Percentiles rank a stretch among this genome's conserved stretches.
These are phyloP conservation scores for Meleagris gallopavo DNA, from an alignment of 2,113 vertebrate species.

Conservation along the genomic window DNA sequence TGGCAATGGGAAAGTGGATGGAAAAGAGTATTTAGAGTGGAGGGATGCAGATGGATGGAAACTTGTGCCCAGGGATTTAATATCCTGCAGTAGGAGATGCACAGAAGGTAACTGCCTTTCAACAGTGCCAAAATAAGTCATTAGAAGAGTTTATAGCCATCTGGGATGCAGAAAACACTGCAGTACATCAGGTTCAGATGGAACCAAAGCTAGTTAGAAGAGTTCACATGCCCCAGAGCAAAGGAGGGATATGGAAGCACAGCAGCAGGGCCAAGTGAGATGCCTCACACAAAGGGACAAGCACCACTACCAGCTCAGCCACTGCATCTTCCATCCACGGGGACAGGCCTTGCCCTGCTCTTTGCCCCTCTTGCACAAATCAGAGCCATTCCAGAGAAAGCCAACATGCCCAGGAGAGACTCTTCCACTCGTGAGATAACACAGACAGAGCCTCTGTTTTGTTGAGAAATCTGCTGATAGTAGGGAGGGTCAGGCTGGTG, in stretches of 20 bases:
- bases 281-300: not conserved
- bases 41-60: not conserved
- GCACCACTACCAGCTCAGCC: not conserved
- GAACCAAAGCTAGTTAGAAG: not conserved
- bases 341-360: not conserved
- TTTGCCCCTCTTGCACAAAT: not conserved
- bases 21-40: not conserved
- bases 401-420: not conserved
- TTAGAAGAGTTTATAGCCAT: not conserved
- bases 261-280: not conserved
- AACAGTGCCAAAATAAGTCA: not conserved
- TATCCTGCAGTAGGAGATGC: not conserved
- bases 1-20: not conserved
- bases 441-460: not conserved
- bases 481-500: not conserved
- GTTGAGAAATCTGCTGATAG: not conserved
- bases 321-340: not conserved
- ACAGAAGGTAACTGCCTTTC: not conserved
- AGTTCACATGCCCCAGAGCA: not conserved
- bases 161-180: not conserved
- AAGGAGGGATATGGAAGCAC: not conserved
- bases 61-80: not conserved
- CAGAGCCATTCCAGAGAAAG: not conserved
- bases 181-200: not conserved
- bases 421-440: not conserved